Conservation (phyloP, 2,113 vertebrate species). For the Balaeniceps rex region DNA sequence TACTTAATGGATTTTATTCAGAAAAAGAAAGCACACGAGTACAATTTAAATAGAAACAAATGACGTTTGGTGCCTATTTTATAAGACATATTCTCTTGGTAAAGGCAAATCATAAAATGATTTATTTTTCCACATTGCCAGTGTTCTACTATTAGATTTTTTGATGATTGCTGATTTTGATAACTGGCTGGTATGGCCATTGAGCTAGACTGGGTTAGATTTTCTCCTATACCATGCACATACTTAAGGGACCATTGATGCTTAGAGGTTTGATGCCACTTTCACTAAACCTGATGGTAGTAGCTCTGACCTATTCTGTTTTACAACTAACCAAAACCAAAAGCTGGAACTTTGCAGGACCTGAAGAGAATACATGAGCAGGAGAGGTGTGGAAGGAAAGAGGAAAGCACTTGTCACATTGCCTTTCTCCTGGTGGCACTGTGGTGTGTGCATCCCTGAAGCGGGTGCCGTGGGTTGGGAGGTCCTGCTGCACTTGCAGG, state of each 20-base stretch:
- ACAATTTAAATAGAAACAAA: constrained; percentile 58
- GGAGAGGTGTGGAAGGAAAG: not conserved
- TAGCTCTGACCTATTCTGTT: not conserved
- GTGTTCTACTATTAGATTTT: not conserved
- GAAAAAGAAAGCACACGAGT: not conserved
- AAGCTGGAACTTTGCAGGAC: not conserved
- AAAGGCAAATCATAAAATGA: not conserved
- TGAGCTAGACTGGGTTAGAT: not conserved
- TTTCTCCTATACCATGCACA: not conserved
- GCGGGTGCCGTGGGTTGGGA: accelerated
- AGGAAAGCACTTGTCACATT: accelerated
- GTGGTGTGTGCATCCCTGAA: not conserved
- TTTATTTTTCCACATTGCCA: not conserved
- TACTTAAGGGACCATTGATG: not conserved
- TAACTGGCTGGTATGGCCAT: not conserved
- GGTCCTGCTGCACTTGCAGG: not conserved
- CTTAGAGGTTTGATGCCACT: not conserved
- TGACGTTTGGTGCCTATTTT: constrained; percentile 26
- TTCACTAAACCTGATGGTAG: not conserved
- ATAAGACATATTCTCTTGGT: constrained; percentile 1
- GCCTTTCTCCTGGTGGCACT: not conserved
- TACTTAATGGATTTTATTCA: constrained; percentile 54
- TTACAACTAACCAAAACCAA: not conserved
- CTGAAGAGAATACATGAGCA: not conserved
- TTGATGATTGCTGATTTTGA: not conserved